Evolutionary conservation across 2,797 vertebrate genomes (phyloP), one percentile per base, ranked within the genome.

Genomic region (Dromococcyx pavoninus): DNA sequence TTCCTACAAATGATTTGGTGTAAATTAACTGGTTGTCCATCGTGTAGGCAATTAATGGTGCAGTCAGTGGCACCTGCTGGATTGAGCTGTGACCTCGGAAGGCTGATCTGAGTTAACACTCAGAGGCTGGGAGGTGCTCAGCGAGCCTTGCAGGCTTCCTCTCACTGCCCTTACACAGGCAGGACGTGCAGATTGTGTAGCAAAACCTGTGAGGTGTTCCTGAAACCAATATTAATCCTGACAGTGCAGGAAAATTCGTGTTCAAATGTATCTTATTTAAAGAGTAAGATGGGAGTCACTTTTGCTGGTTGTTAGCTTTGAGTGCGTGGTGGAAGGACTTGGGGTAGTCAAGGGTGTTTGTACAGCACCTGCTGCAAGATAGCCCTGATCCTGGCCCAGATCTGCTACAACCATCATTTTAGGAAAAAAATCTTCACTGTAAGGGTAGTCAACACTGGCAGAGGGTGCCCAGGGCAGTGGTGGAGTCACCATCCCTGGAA

Each of bases 141-240:
- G 25, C 0, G 1, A 65, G 32, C 44, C 51, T 32, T 15, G 58
- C 24, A 27, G 53, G 70, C 41, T 76, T 17, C 32, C 15, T n/a
- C 65, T 66, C 0, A 0, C 2, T 1, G 13, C 53, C 30, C 17
- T 27, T 11, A 5, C 32, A 4, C 12, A 21, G 2, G 53, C 35
- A 41, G 65, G 7, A 28, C 18, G 9, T 13, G 0, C 0, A 5
- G 61, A 37, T 32, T 12, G 25, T 18, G 5, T 2, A 30, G 37
- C 25, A 51, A 46, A 46, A 44, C 3, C 51, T 13, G 17, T 0
- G 5, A 17, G 56, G 2, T 32, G 50, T 39, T 81, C 54, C 71
- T 70, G 33, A 81, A 77, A 44, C 32, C 10, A 3, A 1, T 17
- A 22, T 77, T 23, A 58, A 60, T 69, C 73, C 39, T 32, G 56